These are phyloP conservation scores for Pipra filicauda DNA, from an alignment of 2,113 vertebrate genomes.

Conservation along the genomic window DNA sequence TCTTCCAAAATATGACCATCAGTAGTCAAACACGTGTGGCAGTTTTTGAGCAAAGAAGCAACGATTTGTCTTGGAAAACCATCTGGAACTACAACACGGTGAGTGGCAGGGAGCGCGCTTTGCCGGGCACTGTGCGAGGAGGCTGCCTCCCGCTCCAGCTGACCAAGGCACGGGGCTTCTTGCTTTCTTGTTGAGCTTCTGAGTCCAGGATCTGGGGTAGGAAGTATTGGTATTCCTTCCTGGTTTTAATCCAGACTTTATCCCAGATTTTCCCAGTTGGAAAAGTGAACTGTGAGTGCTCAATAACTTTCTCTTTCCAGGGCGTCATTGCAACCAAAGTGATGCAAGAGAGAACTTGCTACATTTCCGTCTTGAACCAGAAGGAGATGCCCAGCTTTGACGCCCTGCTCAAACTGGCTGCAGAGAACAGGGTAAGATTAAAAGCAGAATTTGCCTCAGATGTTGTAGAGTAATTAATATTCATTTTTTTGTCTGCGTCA, in stretches of 20 bases:
- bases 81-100: conserved; percentile 48
- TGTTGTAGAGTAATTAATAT: background rate
- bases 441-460: background rate
- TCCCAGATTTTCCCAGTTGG: too few species aligned
- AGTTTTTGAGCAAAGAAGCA: background rate
- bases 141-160: background rate
- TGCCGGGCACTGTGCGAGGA: accelerated
- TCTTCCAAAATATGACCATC: background rate
- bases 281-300: background rate
- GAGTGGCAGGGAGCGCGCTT: background rate
- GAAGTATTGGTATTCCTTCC: accelerated
- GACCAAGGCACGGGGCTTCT: accelerated
- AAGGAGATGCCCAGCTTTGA: background rate
- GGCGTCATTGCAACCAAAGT: conserved; percentile 32
- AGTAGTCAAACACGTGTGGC: background rate
- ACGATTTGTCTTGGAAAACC: conserved; percentile 35
- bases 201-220: accelerated
- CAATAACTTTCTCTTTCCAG: background rate
- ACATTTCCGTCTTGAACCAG: conserved; percentile 44
- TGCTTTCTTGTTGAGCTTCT: accelerated
- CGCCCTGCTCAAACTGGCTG: accelerated
- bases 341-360: conserved; percentile 25
- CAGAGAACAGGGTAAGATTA: background rate
- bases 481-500: background rate
- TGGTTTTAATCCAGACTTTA: background rate